Percentiles rank a stretch among this genome's conserved stretches.
Conservation (phyloP, 2,113 vertebrate genomes). For the Heptranchias perlo region DNA sequence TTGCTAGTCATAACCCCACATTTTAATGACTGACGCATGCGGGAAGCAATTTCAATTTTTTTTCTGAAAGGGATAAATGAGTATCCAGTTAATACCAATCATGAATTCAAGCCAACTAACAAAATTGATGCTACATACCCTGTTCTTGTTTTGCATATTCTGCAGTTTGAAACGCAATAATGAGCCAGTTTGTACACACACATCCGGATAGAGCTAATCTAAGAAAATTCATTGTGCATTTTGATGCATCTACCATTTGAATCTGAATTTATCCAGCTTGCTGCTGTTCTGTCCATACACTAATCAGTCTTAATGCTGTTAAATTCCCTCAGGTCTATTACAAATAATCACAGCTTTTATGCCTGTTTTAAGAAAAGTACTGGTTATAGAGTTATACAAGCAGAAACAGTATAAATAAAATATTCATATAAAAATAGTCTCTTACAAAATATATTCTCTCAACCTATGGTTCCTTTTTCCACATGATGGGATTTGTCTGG, state of each 20-base stretch:
- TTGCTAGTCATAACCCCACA: conserved; percentile 48
- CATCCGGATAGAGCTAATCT: conserved; percentile 50
- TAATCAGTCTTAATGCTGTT: conserved; percentile 46
- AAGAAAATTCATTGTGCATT: conserved; percentile 47
- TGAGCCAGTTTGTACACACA: conserved; percentile 50
- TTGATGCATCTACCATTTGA: conserved; percentile 45
- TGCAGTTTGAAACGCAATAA: conserved; percentile 56
- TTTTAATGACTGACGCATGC: conserved; percentile 51
- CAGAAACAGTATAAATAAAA: conserved; percentile 84
- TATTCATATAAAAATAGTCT: conserved; percentile 98
- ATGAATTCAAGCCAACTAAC: conserved; percentile 50
- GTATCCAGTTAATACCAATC: conserved; percentile 49
- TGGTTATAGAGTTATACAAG: conserved; percentile 61
- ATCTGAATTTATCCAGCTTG: conserved; percentile 47
- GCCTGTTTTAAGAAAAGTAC: conserved; percentile 54
- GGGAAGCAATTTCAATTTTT: conserved; percentile 50
- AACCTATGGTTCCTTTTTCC: conserved; percentile 71
- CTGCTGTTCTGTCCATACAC: conserved; percentile 49
- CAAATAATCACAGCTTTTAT: conserved; percentile 52
- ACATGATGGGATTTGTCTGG: conserved; percentile 65
- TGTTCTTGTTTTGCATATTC: conserved; percentile 58
- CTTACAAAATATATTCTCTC: conserved; percentile 91
- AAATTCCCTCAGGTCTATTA: conserved; percentile 46
- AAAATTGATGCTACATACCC: conserved; percentile 56
- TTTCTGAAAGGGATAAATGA: conserved; percentile 58